Percentiles rank a stretch among this genome's conserved stretches.
phyloP scores from a whole-genome alignment of 2,888 invertebrate species.

The Clitarchus hookeri region DNA sequence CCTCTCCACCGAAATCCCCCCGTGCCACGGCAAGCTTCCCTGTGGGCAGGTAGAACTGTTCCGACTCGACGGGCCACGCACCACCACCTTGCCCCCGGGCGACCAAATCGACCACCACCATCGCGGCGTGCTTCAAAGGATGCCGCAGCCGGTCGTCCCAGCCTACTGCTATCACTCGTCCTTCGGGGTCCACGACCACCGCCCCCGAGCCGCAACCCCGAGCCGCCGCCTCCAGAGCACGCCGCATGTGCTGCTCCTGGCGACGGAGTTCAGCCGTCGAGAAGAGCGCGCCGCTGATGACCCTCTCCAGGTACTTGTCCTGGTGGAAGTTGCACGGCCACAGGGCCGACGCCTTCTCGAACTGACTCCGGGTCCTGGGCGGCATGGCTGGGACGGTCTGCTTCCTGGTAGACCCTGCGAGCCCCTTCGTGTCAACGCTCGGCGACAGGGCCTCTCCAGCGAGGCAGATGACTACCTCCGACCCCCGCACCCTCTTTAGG shows the following conservation, averaged over 20 bases:
- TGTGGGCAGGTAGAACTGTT: neutral
- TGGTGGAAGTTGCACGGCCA: conserved; percentile 90
- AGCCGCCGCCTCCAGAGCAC: conserved; percentile 57
- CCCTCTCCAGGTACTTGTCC: conserved; percentile 71
- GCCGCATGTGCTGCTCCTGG: conserved; percentile 64
- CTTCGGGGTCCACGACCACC: conserved; percentile 75
- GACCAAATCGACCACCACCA: conserved; percentile 85
- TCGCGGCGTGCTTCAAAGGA: conserved; percentile 80
- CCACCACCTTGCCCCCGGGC: conserved; percentile 83
- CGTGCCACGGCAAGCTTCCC: neutral
- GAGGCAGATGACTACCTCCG: conserved; percentile 62
- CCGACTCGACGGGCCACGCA: conserved; percentile 58
- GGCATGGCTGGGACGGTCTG: conserved; percentile 65
- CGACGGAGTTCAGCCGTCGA: conserved; percentile 56
- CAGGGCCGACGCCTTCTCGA: conserved; percentile 60
- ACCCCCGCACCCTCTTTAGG: conserved; percentile 70
- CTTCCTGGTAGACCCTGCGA: conserved; percentile 56
- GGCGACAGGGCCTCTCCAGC: conserved; percentile 43
- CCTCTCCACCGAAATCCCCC: too few species aligned
- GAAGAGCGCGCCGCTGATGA: conserved; percentile 68
- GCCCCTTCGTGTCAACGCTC: conserved; percentile 34
- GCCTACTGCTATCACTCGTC: conserved; percentile 70
- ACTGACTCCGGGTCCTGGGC: conserved; percentile 71
- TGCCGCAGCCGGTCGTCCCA: conserved; percentile 61
- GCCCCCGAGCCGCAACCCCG: conserved; percentile 53